Evolutionary conservation across 2,113 vertebrate species (phyloP).

Genomic region (Cavia porcellus): DNA sequence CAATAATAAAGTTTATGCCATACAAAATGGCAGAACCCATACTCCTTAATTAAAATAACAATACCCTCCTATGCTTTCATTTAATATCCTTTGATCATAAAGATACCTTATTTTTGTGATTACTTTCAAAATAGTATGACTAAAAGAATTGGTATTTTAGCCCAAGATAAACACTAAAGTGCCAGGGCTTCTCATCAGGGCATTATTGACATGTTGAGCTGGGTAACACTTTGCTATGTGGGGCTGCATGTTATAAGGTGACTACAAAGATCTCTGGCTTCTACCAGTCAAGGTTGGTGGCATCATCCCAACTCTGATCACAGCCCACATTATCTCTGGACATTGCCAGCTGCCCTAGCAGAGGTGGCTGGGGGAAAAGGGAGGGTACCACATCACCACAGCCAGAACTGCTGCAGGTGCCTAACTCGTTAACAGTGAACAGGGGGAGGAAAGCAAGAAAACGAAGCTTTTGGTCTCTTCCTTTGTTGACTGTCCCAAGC

Average conservation of each 20-base stretch:
- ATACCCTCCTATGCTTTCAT: background rate
- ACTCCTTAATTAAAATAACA: background rate
- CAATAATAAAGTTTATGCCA: background rate
- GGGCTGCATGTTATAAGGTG: background rate
- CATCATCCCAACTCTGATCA: background rate
- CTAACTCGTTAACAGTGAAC: background rate
- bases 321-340: background rate
- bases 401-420: background rate
- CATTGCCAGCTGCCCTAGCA: background rate
- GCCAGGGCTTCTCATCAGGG: background rate
- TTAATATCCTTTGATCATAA: constrained; percentile 20
- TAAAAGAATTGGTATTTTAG: constrained; percentile 5
- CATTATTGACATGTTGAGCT: background rate
- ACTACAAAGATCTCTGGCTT: background rate
- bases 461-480: background rate
- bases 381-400: background rate
- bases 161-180: background rate
- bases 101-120: background rate
- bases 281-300: background rate
- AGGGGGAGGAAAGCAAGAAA: background rate
- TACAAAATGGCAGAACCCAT: background rate
- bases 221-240: background rate
- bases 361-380: fast-evolving
- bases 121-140: constrained; percentile 5
- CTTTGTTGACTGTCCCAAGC: background rate